A percentile compares a stretch with the other conserved stretches of the same genome.
These are phyloP conservation scores for Wiebesia pumilae DNA, from an alignment of 1,140 invertebrate species.

Conservation along the genomic window DNA sequence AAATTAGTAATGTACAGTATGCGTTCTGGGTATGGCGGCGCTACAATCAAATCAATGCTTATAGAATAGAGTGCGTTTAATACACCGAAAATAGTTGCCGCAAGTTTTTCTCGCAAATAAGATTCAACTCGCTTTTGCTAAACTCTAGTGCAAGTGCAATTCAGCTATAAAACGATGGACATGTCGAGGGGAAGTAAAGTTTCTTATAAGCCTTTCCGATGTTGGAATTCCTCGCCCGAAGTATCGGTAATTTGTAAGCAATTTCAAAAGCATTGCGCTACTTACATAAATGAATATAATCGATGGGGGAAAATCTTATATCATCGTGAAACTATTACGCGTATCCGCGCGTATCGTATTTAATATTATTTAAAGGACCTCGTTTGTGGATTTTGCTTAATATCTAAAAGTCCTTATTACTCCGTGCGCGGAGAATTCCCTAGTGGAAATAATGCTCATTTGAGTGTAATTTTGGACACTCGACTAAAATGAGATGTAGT, in stretches of 20 bases:
- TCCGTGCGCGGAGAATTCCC: not conserved
- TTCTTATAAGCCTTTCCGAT: not conserved
- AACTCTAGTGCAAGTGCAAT: conserved; percentile 41
- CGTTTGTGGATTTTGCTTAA: not conserved
- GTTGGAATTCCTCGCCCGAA: not conserved
- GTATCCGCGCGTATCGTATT: not conserved
- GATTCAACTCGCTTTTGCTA: conserved; percentile 1
- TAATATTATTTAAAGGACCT: not conserved
- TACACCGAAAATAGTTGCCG: not conserved
- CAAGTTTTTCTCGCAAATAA: conserved; percentile 13
- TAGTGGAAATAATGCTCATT: conserved; percentile 1
- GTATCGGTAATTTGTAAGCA: not conserved
- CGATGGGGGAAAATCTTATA: not conserved
- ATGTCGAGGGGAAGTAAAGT: not conserved
- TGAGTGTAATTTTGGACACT: conserved; percentile 2
- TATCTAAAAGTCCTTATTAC: not conserved
- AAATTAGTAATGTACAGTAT: not conserved
- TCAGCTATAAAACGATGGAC: not conserved
- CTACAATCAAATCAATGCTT: not conserved
- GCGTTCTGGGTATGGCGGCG: not conserved
- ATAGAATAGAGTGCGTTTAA: not conserved
- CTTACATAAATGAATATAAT: not conserved
- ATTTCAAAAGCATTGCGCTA: not conserved
- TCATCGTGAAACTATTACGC: not conserved
- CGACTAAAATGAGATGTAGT: not conserved